These are phyloP conservation scores for Onthophagus sagittarius DNA, from an alignment of 2,888 invertebrate species.

Conservation along the genomic window DNA sequence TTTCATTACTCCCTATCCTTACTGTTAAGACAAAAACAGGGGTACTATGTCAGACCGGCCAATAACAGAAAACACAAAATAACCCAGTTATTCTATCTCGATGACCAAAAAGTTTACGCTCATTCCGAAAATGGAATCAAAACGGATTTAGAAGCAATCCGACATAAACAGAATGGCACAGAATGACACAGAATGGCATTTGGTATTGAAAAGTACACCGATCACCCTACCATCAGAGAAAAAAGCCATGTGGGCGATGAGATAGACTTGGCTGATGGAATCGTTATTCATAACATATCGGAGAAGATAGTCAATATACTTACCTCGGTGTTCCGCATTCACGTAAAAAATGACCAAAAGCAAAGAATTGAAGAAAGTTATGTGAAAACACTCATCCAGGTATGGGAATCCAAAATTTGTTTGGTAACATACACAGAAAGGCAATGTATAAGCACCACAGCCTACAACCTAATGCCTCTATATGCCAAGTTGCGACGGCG, in stretches of 20 bases:
- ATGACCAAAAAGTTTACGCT: slow-evolving; percentile 23
- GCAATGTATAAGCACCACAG: not conserved
- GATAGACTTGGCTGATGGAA: not conserved
- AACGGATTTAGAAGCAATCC: slow-evolving; percentile 6
- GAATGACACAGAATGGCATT: slow-evolving; percentile 22
- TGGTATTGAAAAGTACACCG: slow-evolving; percentile 24
- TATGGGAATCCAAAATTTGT: too few species aligned
- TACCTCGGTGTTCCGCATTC: not conserved
- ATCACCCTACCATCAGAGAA: not conserved
- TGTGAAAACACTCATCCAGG: too few species aligned
- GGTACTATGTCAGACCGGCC: too few species aligned
- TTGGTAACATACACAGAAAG: too few species aligned
- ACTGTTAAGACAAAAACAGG: too few species aligned
- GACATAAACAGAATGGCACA: slow-evolving; percentile 17
- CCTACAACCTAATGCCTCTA: too few species aligned
- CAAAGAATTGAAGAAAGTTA: too few species aligned
- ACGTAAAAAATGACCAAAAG: not conserved
- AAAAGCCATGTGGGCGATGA: not conserved
- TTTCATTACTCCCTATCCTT: too few species aligned
- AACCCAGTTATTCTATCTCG: slow-evolving; percentile 14
- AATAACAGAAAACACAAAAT: too few species aligned
- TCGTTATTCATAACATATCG: not conserved
- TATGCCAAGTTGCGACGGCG: not conserved
- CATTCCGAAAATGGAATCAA: slow-evolving; percentile 10
- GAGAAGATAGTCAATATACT: not conserved